phyloP scores from a whole-genome alignment of 1,140 invertebrate species.

The Tetramorium parvispinum region DNA sequence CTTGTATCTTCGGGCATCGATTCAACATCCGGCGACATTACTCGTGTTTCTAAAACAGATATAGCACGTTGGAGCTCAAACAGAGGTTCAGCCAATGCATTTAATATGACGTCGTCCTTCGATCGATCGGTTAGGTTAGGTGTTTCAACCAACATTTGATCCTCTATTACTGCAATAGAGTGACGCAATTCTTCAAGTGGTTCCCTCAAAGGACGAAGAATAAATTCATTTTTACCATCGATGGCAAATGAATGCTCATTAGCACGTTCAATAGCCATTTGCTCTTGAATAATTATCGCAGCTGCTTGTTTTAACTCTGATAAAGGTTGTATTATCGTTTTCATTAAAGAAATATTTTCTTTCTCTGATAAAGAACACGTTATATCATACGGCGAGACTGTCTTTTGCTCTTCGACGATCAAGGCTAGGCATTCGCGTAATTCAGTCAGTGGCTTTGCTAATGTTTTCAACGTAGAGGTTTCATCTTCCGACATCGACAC shows the following conservation, averaged over 20 bases:
- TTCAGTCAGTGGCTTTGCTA: constrained; percentile 86
- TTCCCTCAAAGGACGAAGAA: constrained; percentile 58
- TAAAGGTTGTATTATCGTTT: constrained; percentile 53
- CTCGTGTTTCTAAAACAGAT: constrained; percentile 84
- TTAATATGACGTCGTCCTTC: constrained; percentile 46
- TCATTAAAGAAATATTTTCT: constrained; percentile 57
- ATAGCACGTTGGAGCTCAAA: constrained; percentile 83
- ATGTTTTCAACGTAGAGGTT: constrained; percentile 71
- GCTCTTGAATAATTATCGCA: constrained; percentile 62
- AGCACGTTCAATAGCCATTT: constrained; percentile 57
- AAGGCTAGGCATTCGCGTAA: constrained; percentile 86
- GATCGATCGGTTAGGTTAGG: constrained; percentile 26
- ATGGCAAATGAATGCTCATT: constrained; percentile 52
- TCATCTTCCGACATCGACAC: constrained; percentile 67
- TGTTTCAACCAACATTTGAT: constrained; percentile 65
- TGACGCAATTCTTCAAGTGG: constrained; percentile 69
- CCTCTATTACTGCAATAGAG: constrained; percentile 72
- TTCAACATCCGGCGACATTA: constrained; percentile 68
- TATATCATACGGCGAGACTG: constrained; percentile 83
- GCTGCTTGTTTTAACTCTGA: constrained; percentile 64
- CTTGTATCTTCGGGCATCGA: constrained; percentile 43
- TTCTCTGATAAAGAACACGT: constrained; percentile 44
- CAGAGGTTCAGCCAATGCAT: constrained; percentile 80
- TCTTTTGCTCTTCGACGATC: constrained; percentile 81
- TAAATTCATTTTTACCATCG: not conserved